phyloP scores from a whole-genome alignment of 2,113 vertebrate species.

The Chloebia gouldiae region DNA sequence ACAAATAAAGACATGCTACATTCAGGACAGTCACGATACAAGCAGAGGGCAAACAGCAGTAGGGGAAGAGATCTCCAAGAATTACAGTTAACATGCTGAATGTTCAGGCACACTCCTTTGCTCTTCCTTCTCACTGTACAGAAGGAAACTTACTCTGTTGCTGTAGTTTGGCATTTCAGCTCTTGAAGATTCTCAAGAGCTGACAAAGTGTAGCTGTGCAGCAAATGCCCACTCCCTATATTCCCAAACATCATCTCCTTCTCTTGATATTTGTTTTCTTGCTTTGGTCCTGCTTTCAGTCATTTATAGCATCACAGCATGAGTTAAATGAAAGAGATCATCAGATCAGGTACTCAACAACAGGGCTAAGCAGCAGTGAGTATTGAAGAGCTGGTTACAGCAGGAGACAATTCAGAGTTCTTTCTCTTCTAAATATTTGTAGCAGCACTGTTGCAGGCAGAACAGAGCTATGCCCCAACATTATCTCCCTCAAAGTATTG shows the following conservation, averaged over 20 bases:
- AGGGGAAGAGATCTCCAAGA: not conserved
- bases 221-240: not conserved
- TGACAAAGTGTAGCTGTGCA: not conserved
- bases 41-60: not conserved
- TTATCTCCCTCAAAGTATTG: not conserved
- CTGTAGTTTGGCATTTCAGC: not conserved
- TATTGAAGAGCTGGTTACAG: not conserved
- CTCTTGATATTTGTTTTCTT: not conserved
- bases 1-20: not conserved
- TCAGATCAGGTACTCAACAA: not conserved
- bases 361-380: not conserved
- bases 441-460: not conserved
- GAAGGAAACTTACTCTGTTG: not conserved
- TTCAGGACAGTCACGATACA: not conserved
- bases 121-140: not conserved
- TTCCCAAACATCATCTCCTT: not conserved
- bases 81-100: not conserved
- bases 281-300: not conserved
- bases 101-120: not conserved
- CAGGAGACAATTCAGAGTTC: not conserved
- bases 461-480: not conserved
- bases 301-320: not conserved
- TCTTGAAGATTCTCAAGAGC: not conserved
- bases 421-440: not conserved
- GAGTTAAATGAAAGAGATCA: not conserved